A percentile compares a stretch with the other conserved stretches of the same genome.
Conservation (phyloP, 2,113 vertebrate genomes). For the Naja naja region DNA sequence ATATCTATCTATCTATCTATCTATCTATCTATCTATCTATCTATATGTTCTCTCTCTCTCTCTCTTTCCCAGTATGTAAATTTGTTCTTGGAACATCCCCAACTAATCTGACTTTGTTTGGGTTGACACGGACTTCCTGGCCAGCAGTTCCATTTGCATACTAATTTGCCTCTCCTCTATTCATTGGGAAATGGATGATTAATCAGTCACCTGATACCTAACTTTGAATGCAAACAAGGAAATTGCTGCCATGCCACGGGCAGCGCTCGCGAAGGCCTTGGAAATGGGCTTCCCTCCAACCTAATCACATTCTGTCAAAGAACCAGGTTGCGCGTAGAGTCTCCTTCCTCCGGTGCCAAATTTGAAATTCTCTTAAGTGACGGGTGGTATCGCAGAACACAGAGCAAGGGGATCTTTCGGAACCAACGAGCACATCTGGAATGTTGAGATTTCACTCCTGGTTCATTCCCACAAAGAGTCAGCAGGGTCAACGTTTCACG, state of each 20-base stretch:
- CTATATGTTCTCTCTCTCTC: not conserved
- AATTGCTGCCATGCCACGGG: not conserved
- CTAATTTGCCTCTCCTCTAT: slow-evolving; percentile 48
- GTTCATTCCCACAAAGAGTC: not conserved
- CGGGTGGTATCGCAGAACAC: not conserved
- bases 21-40: too few species aligned
- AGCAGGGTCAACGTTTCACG: not conserved
- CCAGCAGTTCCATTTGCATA: slow-evolving; percentile 60
- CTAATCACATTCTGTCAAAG: slow-evolving; percentile 15
- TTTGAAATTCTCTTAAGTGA: not conserved
- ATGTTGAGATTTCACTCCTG: not conserved
- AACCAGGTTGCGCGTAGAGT: not conserved
- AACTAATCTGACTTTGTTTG: slow-evolving; percentile 59
- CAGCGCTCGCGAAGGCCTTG: not conserved
- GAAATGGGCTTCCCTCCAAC: slow-evolving; percentile 9
- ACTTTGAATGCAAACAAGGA: not conserved
- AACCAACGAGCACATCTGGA: not conserved
- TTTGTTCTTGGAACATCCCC: slow-evolving; percentile 62
- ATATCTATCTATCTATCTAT: too few species aligned
- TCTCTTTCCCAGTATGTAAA: slow-evolving; percentile 25
- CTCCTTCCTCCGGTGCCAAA: too few species aligned
- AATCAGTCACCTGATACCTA: not conserved
- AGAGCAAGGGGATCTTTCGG: not conserved
- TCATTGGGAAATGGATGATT: slow-evolving; percentile 29
- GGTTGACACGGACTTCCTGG: slow-evolving; percentile 46